phyloP scores from a whole-genome alignment of 2,113 vertebrate species.

The Hydrochoerus hydrochaeris region DNA sequence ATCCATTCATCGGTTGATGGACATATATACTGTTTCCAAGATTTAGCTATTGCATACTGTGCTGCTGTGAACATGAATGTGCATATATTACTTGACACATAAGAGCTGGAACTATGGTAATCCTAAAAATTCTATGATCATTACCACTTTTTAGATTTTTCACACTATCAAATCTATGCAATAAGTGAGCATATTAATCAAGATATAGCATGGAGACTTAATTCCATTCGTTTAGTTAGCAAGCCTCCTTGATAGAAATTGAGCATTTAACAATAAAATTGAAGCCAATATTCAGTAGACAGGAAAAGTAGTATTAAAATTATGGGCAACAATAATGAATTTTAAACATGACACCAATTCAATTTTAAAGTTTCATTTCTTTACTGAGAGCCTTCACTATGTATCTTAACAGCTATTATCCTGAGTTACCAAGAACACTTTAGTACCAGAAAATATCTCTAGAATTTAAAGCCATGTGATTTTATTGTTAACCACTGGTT shows the following conservation, averaged over 20 bases:
- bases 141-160: not conserved
- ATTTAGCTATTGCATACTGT: not conserved
- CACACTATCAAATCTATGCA: not conserved
- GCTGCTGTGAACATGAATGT: not conserved
- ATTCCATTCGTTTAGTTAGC: not conserved
- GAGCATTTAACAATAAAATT: not conserved
- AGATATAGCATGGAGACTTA: not conserved
- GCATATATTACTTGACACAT: not conserved
- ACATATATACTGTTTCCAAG: not conserved
- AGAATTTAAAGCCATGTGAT: conserved; percentile 37
- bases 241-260: not conserved
- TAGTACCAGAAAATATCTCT: not conserved
- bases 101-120: not conserved
- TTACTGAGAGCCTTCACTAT: not conserved
- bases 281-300: not conserved
- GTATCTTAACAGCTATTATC: not conserved
- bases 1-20: not conserved
- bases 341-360: not conserved
- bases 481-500: conserved; percentile 31
- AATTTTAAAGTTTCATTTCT: conserved; percentile 10
- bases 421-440: conserved; percentile 1
- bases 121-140: not conserved
- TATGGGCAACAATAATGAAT: not conserved
- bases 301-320: not conserved
- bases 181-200: not conserved